Evolutionary conservation across 2,888 invertebrate species (phyloP), one percentile per base, ranked within the genome.

Genomic region (Acanthoscelides obtectus): DNA sequence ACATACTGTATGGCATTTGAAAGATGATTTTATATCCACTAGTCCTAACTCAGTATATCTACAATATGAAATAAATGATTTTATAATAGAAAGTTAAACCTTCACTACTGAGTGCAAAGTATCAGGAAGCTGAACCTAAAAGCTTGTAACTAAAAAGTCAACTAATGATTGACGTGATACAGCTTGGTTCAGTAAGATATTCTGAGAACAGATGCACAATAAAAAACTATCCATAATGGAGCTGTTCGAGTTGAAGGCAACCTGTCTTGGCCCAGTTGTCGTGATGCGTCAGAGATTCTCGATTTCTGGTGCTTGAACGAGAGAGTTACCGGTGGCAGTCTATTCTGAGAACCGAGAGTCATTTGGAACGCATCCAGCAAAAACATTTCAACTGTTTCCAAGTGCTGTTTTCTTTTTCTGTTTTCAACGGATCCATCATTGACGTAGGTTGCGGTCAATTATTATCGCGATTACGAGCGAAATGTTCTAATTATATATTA

Each of bases 381-480:
- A 77, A 78, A 77, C 75, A 78, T 75, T 75, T 76, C 73, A 70
- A 68, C 70, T 74, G 45, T 73, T 72, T 75, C 74, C 75, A 76
- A 74, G 72, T 72, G 75, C 71, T 64, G 68, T 72, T 72, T 77
- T 72, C 69, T 74, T 75, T 74, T 72, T 73, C 66, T 45, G 22
- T 67, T 67, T 22, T 22, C 67, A 25, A 25, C n/a, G 67, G 19
- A 67, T 20, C 67, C 67, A 25, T 67, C 67, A 25, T 67, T 67
- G 25, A 67, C 67, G 22, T 22, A 67, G 22, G 22, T 67, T 22
- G 22, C 22, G 25, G 22, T 67, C 20, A 22, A 67, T 22, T 22
- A 22, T 20, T 22, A n/a, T 5, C 22, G 67, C 22, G 20, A 67
- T 67, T 67, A 19, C 22, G 17, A 22, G 6, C 22, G 22, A 67